Base-by-base conservation (phyloP, 2,113 vertebrate species). In the Vimba vimba region DNA sequence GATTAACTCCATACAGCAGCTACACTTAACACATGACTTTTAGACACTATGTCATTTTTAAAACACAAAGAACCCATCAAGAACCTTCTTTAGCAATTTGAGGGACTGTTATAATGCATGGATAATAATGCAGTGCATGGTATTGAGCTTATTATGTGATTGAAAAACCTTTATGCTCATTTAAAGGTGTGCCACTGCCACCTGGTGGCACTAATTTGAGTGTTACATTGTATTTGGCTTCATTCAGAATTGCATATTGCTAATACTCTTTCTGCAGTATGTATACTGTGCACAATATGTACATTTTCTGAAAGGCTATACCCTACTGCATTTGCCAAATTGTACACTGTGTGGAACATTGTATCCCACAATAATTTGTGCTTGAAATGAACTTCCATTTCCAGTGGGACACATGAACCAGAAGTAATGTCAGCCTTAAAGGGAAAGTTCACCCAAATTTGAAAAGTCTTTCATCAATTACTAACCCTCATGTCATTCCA, bases 321-420 rank as follows among this genome's bases (percentile, higher is more conserved):
- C 12, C 12, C 47, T 12, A 12, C 47, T 52, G 50, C 0, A 6
- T 55, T 55, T 55, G 52, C 6, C 17, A 2, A 2, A 55, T 55
- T 55, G 52, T 55, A 15, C 17, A 2, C 6, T 21, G 4, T 55
- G 27, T 23, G 88, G 89, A 91, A 92, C 76, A 86, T 84, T 25
- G 8, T 12, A 62, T 74, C 17, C 66, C 66, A 21, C 17, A 36
- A 36, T 21, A 21, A 36, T 43, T 43, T 10, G 66, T 69, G 66
- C 66, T 55, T 21, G 52, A 50, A 13, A 50, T 50, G 0, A 21
- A 17, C 6, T 68, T 33, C 7, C 17, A 69, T 69, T 69, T 69
- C 17, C 7, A 69, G 17, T 21, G 30, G 17, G 8, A 36, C 7
- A 69, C 17, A 68, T 68, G 6, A 68, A 68, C 6, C 30, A 33